A percentile compares a stretch with the other conserved stretches of the same genome.
phyloP scores from a whole-genome alignment of 2,888 invertebrate genomes.

The Chymomyza procnemis region DNA sequence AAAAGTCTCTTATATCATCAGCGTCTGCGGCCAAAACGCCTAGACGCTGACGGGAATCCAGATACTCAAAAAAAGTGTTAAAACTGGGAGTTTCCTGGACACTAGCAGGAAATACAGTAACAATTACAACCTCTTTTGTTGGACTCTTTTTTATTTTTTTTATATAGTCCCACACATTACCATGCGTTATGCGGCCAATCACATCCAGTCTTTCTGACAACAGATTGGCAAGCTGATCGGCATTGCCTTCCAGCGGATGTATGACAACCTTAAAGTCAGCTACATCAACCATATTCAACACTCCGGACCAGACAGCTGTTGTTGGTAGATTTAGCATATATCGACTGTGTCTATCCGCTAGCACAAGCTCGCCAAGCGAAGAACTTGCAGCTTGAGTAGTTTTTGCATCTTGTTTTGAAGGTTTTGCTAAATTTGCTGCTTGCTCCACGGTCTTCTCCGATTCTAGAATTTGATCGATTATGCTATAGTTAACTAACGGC shows the following conservation, averaged over 20 bases:
- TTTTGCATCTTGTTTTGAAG: constrained; percentile 28
- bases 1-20: constrained; percentile 93
- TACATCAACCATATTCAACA: constrained; percentile 93
- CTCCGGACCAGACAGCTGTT: constrained; percentile 82
- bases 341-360: constrained; percentile 50
- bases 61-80: constrained; percentile 89
- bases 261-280: constrained; percentile 91
- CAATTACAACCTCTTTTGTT: constrained; percentile 91
- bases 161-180: constrained; percentile 95
- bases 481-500: constrained; percentile 51
- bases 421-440: constrained; percentile 72
- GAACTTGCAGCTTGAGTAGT: neutral
- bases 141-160: constrained; percentile 92
- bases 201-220: constrained; percentile 89
- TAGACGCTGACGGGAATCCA: constrained; percentile 88
- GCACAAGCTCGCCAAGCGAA: neutral
- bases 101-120: constrained; percentile 88
- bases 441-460: constrained; percentile 77
- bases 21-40: constrained; percentile 91
- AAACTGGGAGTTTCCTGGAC: constrained; percentile 87
- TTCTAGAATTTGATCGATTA: constrained; percentile 78
- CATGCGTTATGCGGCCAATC: constrained; percentile 93
- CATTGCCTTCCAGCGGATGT: constrained; percentile 81
- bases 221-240: constrained; percentile 48
- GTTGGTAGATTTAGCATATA: constrained; percentile 54